Evolutionary conservation across 2,888 invertebrate species (phyloP).

Genomic region (Zeuzera pyrina): DNA sequence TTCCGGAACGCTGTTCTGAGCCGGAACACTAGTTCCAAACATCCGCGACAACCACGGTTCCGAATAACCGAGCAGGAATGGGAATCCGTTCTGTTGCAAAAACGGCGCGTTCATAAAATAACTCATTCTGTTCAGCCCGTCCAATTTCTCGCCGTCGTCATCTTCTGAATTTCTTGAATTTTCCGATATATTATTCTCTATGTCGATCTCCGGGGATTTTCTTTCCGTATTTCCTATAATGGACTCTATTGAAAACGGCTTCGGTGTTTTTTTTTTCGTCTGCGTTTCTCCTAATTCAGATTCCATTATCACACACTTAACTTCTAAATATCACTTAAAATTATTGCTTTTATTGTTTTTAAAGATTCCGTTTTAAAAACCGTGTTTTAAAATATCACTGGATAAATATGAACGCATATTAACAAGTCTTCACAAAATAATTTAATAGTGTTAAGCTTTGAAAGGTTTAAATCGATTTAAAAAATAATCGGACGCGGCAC

Average conservation of each 20-base stretch:
- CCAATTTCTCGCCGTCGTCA: slow-evolving; percentile 44
- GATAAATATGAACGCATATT: no score
- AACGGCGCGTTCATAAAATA: slow-evolving; percentile 62
- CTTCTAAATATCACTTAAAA: slow-evolving; percentile 5
- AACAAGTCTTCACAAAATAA: no score
- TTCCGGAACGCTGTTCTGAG: slow-evolving; percentile 28
- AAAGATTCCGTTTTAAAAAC: no score
- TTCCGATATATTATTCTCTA: slow-evolving; percentile 56
- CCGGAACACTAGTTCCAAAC: slow-evolving; percentile 30
- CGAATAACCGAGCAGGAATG: slow-evolving; percentile 57
- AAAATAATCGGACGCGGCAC: slow-evolving; percentile 14
- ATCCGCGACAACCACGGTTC: slow-evolving; percentile 62
- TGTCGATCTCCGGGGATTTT: slow-evolving; percentile 63
- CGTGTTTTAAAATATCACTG: no score
- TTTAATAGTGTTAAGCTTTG: not conserved
- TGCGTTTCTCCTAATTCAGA: slow-evolving; percentile 45
- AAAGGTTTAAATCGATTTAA: slow-evolving; percentile 1
- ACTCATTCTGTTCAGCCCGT: slow-evolving; percentile 53
- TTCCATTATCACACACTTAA: slow-evolving; percentile 31
- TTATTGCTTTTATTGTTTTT: no score
- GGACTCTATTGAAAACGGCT: slow-evolving; percentile 77
- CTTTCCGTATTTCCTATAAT: slow-evolving; percentile 59
- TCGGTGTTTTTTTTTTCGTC: slow-evolving; percentile 61
- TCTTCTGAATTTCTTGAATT: slow-evolving; percentile 57
- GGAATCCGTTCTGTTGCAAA: slow-evolving; percentile 59